Percentiles rank a stretch among this genome's conserved stretches.
Evolutionary conservation across 2,888 invertebrate genomes (phyloP).

Genomic region (Strigamia crassipes): DNA sequence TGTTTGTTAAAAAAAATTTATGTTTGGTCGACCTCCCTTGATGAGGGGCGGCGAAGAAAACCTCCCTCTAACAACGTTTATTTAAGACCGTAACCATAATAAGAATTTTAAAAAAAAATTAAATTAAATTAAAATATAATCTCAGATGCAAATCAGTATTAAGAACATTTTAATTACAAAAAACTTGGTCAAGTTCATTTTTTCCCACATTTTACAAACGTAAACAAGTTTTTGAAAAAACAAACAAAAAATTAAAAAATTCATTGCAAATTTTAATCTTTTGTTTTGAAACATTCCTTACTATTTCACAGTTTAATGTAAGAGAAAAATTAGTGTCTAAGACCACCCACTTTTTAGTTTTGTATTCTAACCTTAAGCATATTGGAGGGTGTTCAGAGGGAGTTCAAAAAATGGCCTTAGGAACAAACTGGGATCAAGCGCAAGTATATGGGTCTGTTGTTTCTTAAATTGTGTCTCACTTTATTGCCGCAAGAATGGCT

Average conservation of each 20-base stretch:
- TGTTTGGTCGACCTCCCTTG: conserved; percentile 4
- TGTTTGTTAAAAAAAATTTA: conserved; percentile 12
- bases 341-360: background rate
- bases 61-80: background rate
- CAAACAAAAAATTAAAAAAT: background rate
- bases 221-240: background rate
- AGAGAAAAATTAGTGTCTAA: background rate
- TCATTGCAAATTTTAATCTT: background rate
- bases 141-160: background rate
- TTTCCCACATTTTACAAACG: background rate
- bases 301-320: background rate
- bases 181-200: background rate
- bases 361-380: conserved; percentile 10
- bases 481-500: background rate
- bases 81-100: background rate
- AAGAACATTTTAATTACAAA: background rate
- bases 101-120: background rate
- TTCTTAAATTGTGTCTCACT: background rate
- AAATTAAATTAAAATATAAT: background rate
- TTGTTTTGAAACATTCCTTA: background rate
- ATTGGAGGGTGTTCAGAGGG: conserved; percentile 15
- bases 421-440: background rate
- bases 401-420: background rate
- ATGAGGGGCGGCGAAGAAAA: conserved; percentile 1
- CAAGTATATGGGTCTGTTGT: conserved; percentile 16